Conservation (phyloP, 2,113 vertebrate genomes). For the Acanthochromis polyacanthus region DNA sequence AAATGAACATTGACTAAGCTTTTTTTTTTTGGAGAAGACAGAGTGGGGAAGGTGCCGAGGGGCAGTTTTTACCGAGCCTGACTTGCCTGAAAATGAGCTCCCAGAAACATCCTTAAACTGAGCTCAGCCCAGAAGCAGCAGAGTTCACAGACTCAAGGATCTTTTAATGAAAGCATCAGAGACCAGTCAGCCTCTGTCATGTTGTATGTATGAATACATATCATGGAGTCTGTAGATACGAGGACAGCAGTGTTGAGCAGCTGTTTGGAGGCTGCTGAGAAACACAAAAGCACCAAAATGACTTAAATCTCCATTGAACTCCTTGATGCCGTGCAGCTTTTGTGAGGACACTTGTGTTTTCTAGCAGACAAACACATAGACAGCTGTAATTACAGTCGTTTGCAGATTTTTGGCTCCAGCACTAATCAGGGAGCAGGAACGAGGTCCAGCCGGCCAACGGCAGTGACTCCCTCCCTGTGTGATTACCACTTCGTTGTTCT, state of each 20-base stretch:
- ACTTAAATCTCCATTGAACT: not conserved
- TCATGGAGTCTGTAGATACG: not conserved
- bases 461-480: slow-evolving; percentile 6
- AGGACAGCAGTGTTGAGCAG: slow-evolving; percentile 9
- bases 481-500: slow-evolving; percentile 45
- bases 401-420: slow-evolving; percentile 27
- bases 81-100: slow-evolving; percentile 47
- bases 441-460: slow-evolving; percentile 8
- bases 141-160: slow-evolving; percentile 26
- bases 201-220: slow-evolving; percentile 19
- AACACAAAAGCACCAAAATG: not conserved
- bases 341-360: slow-evolving; percentile 22
- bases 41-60: slow-evolving; percentile 2
- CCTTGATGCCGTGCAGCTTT: not conserved
- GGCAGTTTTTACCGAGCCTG: slow-evolving; percentile 53
- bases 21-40: slow-evolving; percentile 28
- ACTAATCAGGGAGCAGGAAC: slow-evolving; percentile 31
- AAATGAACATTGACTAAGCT: slow-evolving; percentile 57
- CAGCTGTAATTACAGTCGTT: slow-evolving; percentile 10
- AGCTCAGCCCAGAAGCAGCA: slow-evolving; percentile 1
- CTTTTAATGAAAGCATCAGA: slow-evolving; percentile 51
- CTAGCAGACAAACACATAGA: slow-evolving; percentile 7
- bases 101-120: slow-evolving; percentile 25
- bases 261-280: slow-evolving; percentile 24
- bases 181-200: slow-evolving; percentile 17